A percentile compares a stretch with the other conserved stretches of the same genome.
phyloP scores from a whole-genome alignment of 2,888 invertebrate genomes.

The Chaitophorus viminalis region DNA sequence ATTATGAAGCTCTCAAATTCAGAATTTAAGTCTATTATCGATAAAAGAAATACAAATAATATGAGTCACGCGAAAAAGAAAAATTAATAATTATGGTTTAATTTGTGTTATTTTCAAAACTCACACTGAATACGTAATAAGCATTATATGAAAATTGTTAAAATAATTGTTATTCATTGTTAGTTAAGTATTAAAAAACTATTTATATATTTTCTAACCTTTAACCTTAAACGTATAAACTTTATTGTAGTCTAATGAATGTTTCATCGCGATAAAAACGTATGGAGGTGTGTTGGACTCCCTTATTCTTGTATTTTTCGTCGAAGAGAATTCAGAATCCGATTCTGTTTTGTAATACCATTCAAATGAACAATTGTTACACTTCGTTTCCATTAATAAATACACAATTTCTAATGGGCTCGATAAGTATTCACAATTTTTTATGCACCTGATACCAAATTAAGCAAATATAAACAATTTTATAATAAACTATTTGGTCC shows the following conservation, averaged over 20 bases:
- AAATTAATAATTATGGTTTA: neutral
- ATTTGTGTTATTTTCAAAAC: neutral
- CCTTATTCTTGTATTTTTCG: neutral
- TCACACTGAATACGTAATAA: neutral
- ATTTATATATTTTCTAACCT: constrained; percentile 21
- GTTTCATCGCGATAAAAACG: constrained; percentile 9
- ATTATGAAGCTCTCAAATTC: neutral
- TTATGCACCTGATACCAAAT: constrained; percentile 26
- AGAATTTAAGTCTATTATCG: neutral
- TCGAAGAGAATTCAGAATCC: neutral
- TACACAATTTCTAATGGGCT: constrained; percentile 36
- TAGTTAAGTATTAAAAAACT: neutral
- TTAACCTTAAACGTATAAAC: constrained; percentile 29
- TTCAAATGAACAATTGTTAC: constrained; percentile 36
- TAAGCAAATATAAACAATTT: neutral
- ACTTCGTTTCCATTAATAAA: neutral
- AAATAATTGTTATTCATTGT: no score
- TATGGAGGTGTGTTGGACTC: neutral
- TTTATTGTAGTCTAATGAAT: constrained; percentile 31
- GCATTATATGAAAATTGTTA: neutral
- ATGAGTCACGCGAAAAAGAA: neutral
- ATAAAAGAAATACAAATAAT: neutral
- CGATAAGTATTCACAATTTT: constrained; percentile 35
- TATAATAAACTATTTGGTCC: neutral
- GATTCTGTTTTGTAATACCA: constrained; percentile 42